Base-by-base conservation (phyloP, 1,140 invertebrate species). In the Cheumatopsyche charites region DNA sequence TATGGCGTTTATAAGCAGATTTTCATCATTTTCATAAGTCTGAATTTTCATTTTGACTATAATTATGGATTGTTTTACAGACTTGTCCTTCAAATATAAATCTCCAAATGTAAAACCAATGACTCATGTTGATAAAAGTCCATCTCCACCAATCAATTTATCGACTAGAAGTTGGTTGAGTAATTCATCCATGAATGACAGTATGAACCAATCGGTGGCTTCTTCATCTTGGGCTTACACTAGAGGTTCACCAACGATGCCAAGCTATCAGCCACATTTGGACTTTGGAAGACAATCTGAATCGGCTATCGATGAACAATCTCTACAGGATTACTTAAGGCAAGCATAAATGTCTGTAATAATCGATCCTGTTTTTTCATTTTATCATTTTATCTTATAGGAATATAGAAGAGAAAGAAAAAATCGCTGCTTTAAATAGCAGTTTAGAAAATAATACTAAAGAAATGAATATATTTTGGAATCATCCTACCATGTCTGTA, bases 391-490 rank as follows among this genome's bases (percentile, higher is more conserved):
- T 9, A 12, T 23, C 15, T 70, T 74, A 26, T 52, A 74, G 75
- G 36, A 77, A 26, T 26, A 67, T 71, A 17, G 72, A 77, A 29
- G 72, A 75, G 69, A 73, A 49, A 29, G 72, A 70, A 41, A 73
- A 80, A 75, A 75, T 71, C 45, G 73, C 23, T 71, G 74, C 71
- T 62, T 70, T 72, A 66, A 77, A 71, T 73, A 79, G 67, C 67
- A 77, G 13, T 76, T 73, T 61, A 69, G 77, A 74, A 69, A 77
- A 73, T 29, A 79, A 49, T 66, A 73, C 75, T 19, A 72, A 72
- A 72, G 73, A 76, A 17, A 26, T 26, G 23, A 87, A 85, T 77
- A 83, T 84, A 1, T 88, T 88, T 76, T 88, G 87, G 86, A 86
- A 82, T 45, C 85, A 88, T 80, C 86, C 86, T 62, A 82, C 84